phyloP scores from a whole-genome alignment of 2,888 invertebrate genomes.

The Nomada goodeniana region DNA sequence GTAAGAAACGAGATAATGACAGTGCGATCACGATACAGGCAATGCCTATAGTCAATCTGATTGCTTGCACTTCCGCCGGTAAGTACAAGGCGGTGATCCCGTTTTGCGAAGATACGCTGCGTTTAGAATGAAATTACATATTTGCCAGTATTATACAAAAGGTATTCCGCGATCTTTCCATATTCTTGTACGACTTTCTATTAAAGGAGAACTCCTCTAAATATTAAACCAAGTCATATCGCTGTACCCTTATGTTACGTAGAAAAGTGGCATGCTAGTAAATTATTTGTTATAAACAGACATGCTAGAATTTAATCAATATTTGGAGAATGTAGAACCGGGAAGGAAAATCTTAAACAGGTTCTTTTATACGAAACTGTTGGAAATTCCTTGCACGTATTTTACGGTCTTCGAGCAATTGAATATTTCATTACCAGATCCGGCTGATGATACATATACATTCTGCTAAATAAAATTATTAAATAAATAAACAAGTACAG shows the following conservation, averaged over 20 bases:
- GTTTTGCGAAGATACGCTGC: not conserved
- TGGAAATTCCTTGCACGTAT: too few relatives aligned
- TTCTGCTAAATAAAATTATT: too few relatives aligned
- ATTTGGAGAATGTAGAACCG: too few relatives aligned
- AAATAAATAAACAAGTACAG: not conserved
- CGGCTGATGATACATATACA: not conserved
- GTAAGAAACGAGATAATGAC: not conserved
- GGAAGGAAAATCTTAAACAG: too few relatives aligned
- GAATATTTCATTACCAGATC: too few relatives aligned
- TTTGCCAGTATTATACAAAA: not conserved
- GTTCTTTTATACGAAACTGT: too few relatives aligned
- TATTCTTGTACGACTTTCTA: not conserved
- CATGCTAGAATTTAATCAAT: too few relatives aligned
- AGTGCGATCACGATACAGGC: not conserved
- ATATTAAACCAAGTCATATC: too few relatives aligned
- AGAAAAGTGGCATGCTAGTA: too few relatives aligned
- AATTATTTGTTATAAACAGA: too few relatives aligned
- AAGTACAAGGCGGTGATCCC: not conserved
- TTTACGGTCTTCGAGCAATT: too few relatives aligned
- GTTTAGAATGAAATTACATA: not conserved
- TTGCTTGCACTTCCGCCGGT: not conserved
- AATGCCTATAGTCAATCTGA: not conserved
- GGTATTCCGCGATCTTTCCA: not conserved
- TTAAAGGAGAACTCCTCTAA: not conserved
- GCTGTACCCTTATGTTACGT: too few relatives aligned